Base-by-base conservation (phyloP, 2,113 vertebrate species). In the Rhea americana region DNA sequence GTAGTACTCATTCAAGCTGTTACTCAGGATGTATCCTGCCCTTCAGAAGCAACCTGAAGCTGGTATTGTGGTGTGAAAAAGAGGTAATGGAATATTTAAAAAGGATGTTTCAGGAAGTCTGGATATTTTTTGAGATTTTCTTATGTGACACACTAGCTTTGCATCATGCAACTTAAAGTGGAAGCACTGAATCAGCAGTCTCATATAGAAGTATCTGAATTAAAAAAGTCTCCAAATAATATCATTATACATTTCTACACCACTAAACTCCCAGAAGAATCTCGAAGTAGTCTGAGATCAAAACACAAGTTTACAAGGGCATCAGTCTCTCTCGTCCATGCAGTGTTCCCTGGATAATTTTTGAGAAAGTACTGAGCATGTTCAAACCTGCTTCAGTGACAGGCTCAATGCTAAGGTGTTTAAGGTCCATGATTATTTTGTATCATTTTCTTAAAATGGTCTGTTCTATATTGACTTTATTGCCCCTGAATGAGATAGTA, bases 371-470 rank as follows among this genome's bases (percentile, higher is more conserved):
- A 65, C 45, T 32, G 35, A 68, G 47, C 9, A 4, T 26, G 79
- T 68, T 72, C 48, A 73, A 80, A 32, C 37, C 9, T 87, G 37
- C n/a, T 35, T 89, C 75, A 63, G 82, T 24, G 63, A 94, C 59
- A 37, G 50, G 71, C 84, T 93, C 78, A 59, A 65, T 80, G 87
- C 47, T 77, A 37, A 74, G 81, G 55, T 87, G 71, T 45, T 87
- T 86, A 83, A 88, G 32, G 53, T 48, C 86, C 71, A n/a, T 24
- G 39, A 95, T 90, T 85, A 85, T 91, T 87, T 79, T 62, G 58
- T 66, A 79, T 89, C 18, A 76, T 95, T 94, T 96, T 56, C 78
- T 91, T 71, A 80, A 95, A 93, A 91, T 80, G 55, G 35, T 56
- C 75, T 85, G 82, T 74, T 96, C 11, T 26, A 51, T 71, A 17